These are phyloP conservation scores for Melanchra persicariae DNA, from an alignment of 2,888 invertebrate species.

Conservation along the genomic window DNA sequence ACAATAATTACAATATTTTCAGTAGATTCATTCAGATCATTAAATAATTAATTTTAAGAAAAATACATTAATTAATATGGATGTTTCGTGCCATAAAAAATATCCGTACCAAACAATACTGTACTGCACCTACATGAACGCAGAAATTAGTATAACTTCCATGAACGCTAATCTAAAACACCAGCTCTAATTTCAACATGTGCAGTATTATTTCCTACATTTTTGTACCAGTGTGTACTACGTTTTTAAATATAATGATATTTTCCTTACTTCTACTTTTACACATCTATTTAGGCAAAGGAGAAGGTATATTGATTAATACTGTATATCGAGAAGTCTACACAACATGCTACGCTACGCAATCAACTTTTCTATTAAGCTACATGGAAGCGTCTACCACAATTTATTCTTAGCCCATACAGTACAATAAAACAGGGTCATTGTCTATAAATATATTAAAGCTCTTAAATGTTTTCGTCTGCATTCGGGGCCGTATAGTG, in stretches of 20 bases:
- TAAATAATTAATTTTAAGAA: background rate
- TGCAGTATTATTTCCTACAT: slow-evolving; percentile 53
- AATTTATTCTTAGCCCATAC: slow-evolving; percentile 29
- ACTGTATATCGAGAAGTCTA: slow-evolving; percentile 80
- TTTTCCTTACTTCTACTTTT: slow-evolving; percentile 55
- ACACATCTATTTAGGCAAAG: slow-evolving; percentile 67
- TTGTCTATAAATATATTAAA: slow-evolving; percentile 28
- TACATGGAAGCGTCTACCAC: slow-evolving; percentile 83
- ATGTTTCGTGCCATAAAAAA: slow-evolving; percentile 4
- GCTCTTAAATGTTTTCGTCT: slow-evolving; percentile 17
- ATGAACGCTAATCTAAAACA: slow-evolving; percentile 9
- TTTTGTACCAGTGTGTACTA: slow-evolving; percentile 60
- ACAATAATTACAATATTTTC: background rate
- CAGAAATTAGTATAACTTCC: background rate
- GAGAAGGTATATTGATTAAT: slow-evolving; percentile 81
- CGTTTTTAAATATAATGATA: slow-evolving; percentile 63
- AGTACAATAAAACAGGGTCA: background rate
- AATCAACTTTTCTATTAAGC: slow-evolving; percentile 79
- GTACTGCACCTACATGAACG: background rate
- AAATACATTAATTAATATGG: background rate
- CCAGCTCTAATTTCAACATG: slow-evolving; percentile 47
- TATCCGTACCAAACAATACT: slow-evolving; percentile 4
- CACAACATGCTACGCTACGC: slow-evolving; percentile 68
- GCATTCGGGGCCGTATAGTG: background rate
- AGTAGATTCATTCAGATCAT: background rate